Evolutionary conservation across 2,888 invertebrate species (phyloP).

Genomic region (Ptychoptera albimana): DNA sequence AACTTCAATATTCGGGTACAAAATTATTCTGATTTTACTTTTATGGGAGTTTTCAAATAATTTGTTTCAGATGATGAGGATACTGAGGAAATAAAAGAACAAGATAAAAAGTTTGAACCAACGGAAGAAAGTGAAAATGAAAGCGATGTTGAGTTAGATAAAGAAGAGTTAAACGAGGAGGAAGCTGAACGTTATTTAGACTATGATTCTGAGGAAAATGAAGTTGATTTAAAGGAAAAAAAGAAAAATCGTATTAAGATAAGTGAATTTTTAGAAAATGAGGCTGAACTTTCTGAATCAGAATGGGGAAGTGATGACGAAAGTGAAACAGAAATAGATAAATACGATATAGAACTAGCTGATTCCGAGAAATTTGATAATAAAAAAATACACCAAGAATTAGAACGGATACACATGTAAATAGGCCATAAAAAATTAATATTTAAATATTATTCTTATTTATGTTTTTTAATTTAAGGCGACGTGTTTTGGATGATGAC

Average conservation of each 20-base stretch:
- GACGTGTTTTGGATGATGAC: conserved; percentile 74
- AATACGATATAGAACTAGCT: conserved; percentile 68
- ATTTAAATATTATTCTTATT: background rate
- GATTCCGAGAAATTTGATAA: conserved; percentile 73
- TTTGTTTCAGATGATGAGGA: conserved; percentile 22
- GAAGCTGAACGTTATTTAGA: conserved; percentile 37
- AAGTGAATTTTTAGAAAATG: conserved; percentile 66
- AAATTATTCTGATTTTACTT: too few relatives aligned
- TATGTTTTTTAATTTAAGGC: conserved; percentile 40
- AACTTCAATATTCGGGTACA: conserved; percentile 32
- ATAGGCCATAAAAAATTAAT: conserved; percentile 18
- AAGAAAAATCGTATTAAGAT: background rate
- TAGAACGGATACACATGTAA: conserved; percentile 75
- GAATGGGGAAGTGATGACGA: conserved; percentile 83
- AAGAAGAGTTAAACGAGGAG: conserved; percentile 21
- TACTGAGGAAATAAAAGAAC: conserved; percentile 8
- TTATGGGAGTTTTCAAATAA: too few relatives aligned
- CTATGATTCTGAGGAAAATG: conserved; percentile 78
- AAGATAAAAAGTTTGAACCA: background rate
- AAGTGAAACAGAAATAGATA: conserved; percentile 64
- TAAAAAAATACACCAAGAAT: conserved; percentile 55
- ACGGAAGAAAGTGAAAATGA: conserved; percentile 12
- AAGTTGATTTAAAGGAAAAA: conserved; percentile 28
- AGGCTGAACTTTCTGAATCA: conserved; percentile 83
- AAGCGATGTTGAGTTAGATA: conserved; percentile 21